Conservation (phyloP, 1,140 invertebrate species). For the Potamilus streckersoni region DNA sequence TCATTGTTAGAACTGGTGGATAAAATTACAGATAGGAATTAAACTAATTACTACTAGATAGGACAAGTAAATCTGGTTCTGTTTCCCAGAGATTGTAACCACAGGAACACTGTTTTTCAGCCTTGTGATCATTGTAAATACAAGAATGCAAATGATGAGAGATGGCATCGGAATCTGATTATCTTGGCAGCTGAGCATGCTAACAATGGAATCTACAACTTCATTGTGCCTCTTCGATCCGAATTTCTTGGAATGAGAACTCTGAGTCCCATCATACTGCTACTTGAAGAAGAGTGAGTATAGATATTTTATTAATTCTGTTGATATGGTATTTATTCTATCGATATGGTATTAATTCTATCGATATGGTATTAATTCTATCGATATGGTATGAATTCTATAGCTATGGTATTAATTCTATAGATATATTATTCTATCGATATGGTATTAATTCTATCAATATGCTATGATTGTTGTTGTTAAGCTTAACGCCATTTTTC, state of each 20-base stretch:
- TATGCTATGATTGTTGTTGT: too few species aligned
- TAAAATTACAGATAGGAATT: too few species aligned
- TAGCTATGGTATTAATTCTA: too few species aligned
- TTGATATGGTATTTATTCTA: too few species aligned
- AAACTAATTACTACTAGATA: too few species aligned
- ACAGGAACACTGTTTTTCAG: conserved; percentile 66
- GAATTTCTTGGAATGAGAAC: conserved; percentile 94
- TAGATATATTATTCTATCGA: too few species aligned
- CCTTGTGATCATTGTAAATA: conserved; percentile 94
- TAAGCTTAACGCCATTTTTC: too few species aligned
- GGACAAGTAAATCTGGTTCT: not conserved
- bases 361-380: too few species aligned
- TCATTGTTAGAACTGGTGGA: too few species aligned
- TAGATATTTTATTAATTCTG: not conserved
- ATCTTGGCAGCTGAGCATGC: conserved; percentile 96
- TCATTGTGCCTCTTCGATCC: conserved; percentile 94
- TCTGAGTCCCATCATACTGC: conserved; percentile 93
- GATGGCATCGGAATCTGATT: conserved; percentile 97
- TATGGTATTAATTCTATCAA: too few species aligned
- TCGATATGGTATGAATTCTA: too few species aligned
- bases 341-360: too few species aligned
- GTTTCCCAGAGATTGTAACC: not conserved
- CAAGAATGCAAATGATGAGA: conserved; percentile 93
- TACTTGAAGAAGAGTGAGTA: conserved; percentile 79
- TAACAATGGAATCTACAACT: conserved; percentile 97